Evolutionary conservation across 1,140 invertebrate genomes (phyloP), one percentile per base, ranked within the genome.

Genomic region (Periplaneta americana): DNA sequence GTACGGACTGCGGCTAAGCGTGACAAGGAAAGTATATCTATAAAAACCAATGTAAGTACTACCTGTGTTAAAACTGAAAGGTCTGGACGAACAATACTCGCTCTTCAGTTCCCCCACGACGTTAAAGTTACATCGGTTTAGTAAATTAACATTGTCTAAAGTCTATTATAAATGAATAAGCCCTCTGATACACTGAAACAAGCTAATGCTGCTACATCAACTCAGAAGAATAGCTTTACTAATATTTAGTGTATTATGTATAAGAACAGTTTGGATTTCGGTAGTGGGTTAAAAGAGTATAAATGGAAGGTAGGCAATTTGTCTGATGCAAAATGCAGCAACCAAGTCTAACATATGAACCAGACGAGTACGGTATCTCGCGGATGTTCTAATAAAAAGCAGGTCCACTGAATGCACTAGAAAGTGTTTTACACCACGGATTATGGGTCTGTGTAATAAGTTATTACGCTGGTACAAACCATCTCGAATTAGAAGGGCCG

Each of bases 401-500:
- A 35, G 75, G 34, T 13, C 15, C 13, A 34, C 32, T 34, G 75
- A 28, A 76, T 33, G 75, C 22, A 77, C 22, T 31, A 34, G 10
- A 33, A 77, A 34, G 35, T 77, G 35, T 28, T 33, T 34, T 77
- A 77, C 8, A 33, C 10, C 17, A 18, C 13, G 35, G 75, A 34
- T 77, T 36, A 77, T 34, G 32, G 31, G n/a, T 33, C 35, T 77
- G 33, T 33, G 75, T 77, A 77, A 77, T 77, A 77, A 77, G 75
- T 77, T 34, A 77, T 77, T 77, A 77, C 75, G 75, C 2, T 34
- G 75, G 31, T 77, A 77, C 48, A 33, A 77, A 33, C 75, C 75
- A 77, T 33, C 75, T 77, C 75, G 31, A 77, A 77, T 77, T 34
- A 77, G 33, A 77, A 77, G 31, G n/a, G 48, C 8, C 28, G 22